Conservation (phyloP, 2,113 vertebrate genomes). For the Corapipo altera region DNA sequence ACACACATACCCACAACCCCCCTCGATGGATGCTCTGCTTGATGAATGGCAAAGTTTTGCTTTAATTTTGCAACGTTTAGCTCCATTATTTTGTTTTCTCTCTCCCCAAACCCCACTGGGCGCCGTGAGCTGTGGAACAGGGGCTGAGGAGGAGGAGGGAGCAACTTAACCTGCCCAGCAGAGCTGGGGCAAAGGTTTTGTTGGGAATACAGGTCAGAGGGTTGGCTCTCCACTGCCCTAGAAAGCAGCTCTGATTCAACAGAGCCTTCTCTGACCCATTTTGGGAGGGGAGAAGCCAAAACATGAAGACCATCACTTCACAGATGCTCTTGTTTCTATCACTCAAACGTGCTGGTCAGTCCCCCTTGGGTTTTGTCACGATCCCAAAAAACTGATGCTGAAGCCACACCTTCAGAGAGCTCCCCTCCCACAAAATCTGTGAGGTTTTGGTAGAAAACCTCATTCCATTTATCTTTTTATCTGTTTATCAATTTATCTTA, state of each 20-base stretch:
- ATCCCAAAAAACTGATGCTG: neutral
- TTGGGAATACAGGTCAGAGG: neutral
- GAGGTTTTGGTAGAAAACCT: neutral
- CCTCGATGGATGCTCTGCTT: neutral
- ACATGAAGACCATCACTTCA: neutral
- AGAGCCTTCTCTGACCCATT: neutral
- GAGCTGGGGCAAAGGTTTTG: neutral
- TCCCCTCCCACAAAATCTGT: neutral
- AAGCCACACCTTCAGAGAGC: neutral
- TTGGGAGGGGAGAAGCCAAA: neutral
- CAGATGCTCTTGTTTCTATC: neutral
- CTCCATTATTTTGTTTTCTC: no score
- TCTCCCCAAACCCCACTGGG: neutral
- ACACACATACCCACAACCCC: rapidly evolving
- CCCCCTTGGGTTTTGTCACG: neutral
- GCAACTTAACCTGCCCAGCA: neutral
- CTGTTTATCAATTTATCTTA: neutral
- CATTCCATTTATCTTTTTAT: no score
- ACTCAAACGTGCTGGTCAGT: neutral
- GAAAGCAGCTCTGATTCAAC: neutral
- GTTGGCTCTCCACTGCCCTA: neutral
- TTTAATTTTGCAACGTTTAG: neutral
- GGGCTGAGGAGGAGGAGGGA: neutral
- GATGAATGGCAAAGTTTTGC: neutral
- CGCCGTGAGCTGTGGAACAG: neutral